Base-by-base conservation (phyloP, 2,797 vertebrate species). In the Clarias fuscus region DNA sequence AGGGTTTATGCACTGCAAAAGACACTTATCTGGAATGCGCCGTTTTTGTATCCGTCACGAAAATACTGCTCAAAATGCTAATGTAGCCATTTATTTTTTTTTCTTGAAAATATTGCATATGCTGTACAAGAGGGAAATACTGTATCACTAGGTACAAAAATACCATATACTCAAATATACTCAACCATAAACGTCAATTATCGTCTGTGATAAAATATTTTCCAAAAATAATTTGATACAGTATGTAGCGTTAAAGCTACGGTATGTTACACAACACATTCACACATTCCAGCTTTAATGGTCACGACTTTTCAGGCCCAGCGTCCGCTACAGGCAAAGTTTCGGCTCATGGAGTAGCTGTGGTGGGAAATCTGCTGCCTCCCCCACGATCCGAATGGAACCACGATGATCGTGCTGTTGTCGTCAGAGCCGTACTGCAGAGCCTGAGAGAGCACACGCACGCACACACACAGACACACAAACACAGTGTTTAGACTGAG, bases 341-440 rank as follows among this genome's bases (percentile, higher is more conserved):
- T 96, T 85, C 98, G 96, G 94, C 98, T 99, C 94, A 99, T 98
- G 58, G 98, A 98, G 92, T 97, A 98, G 91, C 90, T 96, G 40
- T 96, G 40, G 78, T 96, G 95, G 0, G 96, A 93, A 0, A 91
- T 97, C 92, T 96, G 96, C 89, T 98, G 97, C 87, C 97, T 98
- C 43, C 98, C 98, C 98, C 98, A 99, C 0, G 97, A 98, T 56
- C 98, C 97, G 27, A 99, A 99, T 0, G 98, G 98, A 84, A 99
- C 97, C 30, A 99, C 96, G 1, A 99, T 94, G 17, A 96, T 92
- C 0, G 98, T 99, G 93, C 97, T 96, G 93, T 99, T 99, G 92
- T 99, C 98, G 88, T 99, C 98, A 0, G 97, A 93, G 67, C 98
- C 98, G 0, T 98, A 99, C 40, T 98, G 97, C 14, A 97, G 93